Evolutionary conservation across 2,113 vertebrate genomes (phyloP), one percentile per base, ranked within the genome.

Genomic region (Malurus cyaneus): DNA sequence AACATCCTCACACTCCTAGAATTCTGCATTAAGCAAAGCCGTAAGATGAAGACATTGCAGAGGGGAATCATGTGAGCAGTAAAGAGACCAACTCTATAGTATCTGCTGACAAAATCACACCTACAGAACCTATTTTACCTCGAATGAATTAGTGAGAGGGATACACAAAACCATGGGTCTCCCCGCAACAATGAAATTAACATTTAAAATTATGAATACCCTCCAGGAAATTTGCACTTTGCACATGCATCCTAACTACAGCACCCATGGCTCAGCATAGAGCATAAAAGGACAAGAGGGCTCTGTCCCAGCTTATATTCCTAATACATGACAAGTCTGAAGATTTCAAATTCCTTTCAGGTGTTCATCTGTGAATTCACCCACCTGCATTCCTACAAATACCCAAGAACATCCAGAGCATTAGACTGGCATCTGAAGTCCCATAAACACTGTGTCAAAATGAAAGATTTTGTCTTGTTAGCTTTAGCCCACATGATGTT

Each of bases 1-100:
- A 46, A 74, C 1, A 1, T 42, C 53, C 34, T 74, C 60, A 52
- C 3, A 16, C 60, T 59, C 19, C 32, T 0, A 0, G 20, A 79
- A 74, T 29, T 59, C 59, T 17, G 7, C 2, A 2, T 24, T 31
- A 57, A 42, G 64, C 69, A 86, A 81, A 78, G 44, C 24, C 2
- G 0, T 16, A 17, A 3, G 1, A 83, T 2, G 5, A 80, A 36
- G 49, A 56, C 0, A 11, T 1, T 36, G 49, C 44, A 79, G 17
- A 67, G 3, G 62, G 36, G n/a, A 72, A 69, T 41, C 25, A 15
- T 3, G 11, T 36, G 32, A 86, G 81, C 42, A 86, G 76, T 42
- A 70, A 17, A 65, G 28, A 78, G 44, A 32, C 26, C 47, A 57
- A 13, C 52, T 88, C 50, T 20, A 18, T 4, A 44, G 17, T 9